Evolutionary conservation across 2,888 invertebrate genomes (phyloP), one percentile per base, ranked within the genome.

Genomic region (Choreutis nemorana): DNA sequence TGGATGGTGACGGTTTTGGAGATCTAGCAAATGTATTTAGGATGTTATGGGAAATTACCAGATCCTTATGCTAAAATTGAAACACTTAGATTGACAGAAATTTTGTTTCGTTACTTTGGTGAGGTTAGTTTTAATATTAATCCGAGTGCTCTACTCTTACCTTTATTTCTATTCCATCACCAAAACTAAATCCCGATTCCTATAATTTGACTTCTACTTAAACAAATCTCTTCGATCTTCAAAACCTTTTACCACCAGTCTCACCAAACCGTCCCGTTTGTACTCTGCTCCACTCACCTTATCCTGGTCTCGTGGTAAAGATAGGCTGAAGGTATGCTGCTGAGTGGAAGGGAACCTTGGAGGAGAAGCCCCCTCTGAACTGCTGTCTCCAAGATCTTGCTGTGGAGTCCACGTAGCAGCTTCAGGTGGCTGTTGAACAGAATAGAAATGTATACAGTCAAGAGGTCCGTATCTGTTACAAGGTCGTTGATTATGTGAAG

Each of bases 321-420:
- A 90, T 20, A 90, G 77, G 43, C 90, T 90, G 66, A 90, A 90
- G 8, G 89, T 83, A 46, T 87, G 87, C 53, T 8, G 14, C 48
- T 40, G 55, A 11, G 35, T 35, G 10, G 33, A 35, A 44, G 41
- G 58, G 41, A 42, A 47, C 35, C 34, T 35, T 25, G 46, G 44
- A 14, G 46, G 51, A 26, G 58, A 50, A 9, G 62, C 62, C 16
- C 80, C 63, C 27, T 82, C 82, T 1, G 81, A 81, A 39, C 81
- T 81, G 48, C 75, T 77, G 51, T 87, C 87, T 3, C 87, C 88
- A n/a, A 93, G 79, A 59, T 93, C 93, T 55, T 92, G 91, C 48
- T 92, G 90, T 0, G 93, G 92, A 0, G 91, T 92, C 93, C 92
- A 93, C 0, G 86, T 38, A 0, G 63, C 42, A 1, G 56, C 54